Base-by-base conservation (phyloP, 2,113 vertebrate species). In the Motacilla alba region DNA sequence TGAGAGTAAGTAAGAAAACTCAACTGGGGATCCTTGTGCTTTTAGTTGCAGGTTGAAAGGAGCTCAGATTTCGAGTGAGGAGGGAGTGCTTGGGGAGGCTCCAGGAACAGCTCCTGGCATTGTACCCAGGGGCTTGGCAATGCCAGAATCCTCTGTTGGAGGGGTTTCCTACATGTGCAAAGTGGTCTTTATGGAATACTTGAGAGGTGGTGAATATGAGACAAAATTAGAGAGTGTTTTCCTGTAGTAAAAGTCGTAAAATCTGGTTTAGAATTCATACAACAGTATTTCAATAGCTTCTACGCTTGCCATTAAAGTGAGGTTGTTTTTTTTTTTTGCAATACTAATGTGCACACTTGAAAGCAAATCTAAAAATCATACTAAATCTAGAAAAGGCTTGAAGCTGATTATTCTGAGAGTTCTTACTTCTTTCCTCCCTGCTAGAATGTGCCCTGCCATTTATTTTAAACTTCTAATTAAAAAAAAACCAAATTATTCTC, bases 381-480 rank as follows among this genome's bases (percentile, higher is more conserved):
- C 21, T 52, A 70, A 72, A 72, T 43, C 39, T 78, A 8, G 46
- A 78, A 84, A 77, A 91, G 77, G 9, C 50, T 70, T 91, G 28
- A 70, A 78, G 21, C 30, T 82, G 23, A 78, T 93, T 82, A 20
- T 82, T 95, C 44, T 67, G 66, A 70, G 74, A 78, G 69, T 78
- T 69, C 50, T 50, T 81, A 20, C 81, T 80, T 89, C 50, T 62
- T 81, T 78, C 27, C 39, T 87, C 28, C 35, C 21, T 81, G n/a
- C 26, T 37, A 58, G 47, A 81, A 89, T 59, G 33, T 58, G 79
- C 26, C 14, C 30, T 77, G 26, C 6, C 6, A 46, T 67, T 93
- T 81, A 52, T 60, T 87, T 94, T 78, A 37, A 39, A 67, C 24
- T 89, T 86, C 31, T 63, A 74, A 74, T 73, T 79, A 76, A 89